Percentiles rank a stretch among this genome's conserved stretches.
Evolutionary conservation across 2,888 invertebrate species (phyloP).

Genomic region (Mellilla xanthometata): DNA sequence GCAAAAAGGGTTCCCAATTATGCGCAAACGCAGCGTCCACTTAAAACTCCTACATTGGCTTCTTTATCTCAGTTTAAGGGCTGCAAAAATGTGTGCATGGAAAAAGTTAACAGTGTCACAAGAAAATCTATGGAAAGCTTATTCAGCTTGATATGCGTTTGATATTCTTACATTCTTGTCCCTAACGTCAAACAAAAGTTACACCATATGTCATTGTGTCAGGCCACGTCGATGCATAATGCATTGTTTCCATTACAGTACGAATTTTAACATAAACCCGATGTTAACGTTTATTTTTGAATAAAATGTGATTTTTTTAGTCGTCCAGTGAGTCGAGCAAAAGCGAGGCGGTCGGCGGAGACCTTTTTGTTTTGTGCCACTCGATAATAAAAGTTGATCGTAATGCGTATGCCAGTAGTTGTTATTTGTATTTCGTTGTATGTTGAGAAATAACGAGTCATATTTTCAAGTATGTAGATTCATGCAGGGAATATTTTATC

Average conservation of each 20-base stretch:
- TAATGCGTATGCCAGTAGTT: slow-evolving; percentile 24
- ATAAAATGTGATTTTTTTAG: slow-evolving; percentile 75
- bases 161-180: slow-evolving; percentile 63
- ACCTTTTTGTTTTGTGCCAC: slow-evolving; percentile 46
- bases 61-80: slow-evolving; percentile 57
- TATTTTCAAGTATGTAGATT: slow-evolving; percentile 20
- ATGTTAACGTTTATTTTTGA: slow-evolving; percentile 78
- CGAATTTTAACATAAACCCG: slow-evolving; percentile 78
- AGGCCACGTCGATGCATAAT: slow-evolving; percentile 68
- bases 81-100: slow-evolving; percentile 52
- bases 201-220: slow-evolving; percentile 79
- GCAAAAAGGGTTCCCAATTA: slow-evolving; percentile 75
- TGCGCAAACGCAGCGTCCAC: slow-evolving; percentile 71
- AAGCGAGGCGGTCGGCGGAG: slow-evolving; percentile 44
- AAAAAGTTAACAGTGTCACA: slow-evolving; percentile 51
- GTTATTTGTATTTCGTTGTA: slow-evolving; percentile 25
- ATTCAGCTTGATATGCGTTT: slow-evolving; percentile 50
- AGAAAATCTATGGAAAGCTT: slow-evolving; percentile 65
- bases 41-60: slow-evolving; percentile 62
- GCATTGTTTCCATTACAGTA: slow-evolving; percentile 81
- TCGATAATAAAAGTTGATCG: slow-evolving; percentile 21
- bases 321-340: slow-evolving; percentile 39
- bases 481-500: slow-evolving; percentile 15
- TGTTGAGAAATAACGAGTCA: slow-evolving; percentile 20
- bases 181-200: slow-evolving; percentile 71